Base-by-base conservation (phyloP, 2,888 invertebrate genomes). In the Andrena praecox region DNA sequence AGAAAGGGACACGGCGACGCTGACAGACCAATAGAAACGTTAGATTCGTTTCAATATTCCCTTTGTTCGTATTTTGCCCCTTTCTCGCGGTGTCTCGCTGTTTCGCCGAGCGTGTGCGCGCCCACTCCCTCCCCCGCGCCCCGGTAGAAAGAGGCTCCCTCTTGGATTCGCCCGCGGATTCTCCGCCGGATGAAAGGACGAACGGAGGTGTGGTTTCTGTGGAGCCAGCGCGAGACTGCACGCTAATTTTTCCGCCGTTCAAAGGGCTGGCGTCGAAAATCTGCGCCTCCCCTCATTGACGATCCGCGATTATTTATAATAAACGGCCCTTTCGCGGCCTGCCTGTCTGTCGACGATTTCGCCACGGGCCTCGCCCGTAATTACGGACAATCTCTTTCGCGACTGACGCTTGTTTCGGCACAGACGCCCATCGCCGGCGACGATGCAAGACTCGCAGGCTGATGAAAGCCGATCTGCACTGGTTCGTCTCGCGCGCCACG, bases 11-110 rank as follows among this genome's bases (percentile, higher is more conserved):
- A 72, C 71, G 62, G 16, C 54, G 50, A 42, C 68, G 60, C 70
- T 48, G 64, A 74, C 82, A 69, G 75, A 63, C 84, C 78, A 82
- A 82, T 84, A 78, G 82, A 84, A 82, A 82, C 84, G 83, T 84
- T 82, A 84, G 82, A 82, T 82, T 72, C 71, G 72, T 76, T 76
- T 82, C 82, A 80, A 80, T 75, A 76, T 82, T 80, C 60, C 50
- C 64, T 80, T 82, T 75, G 64, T 80, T 33, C 64, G 48, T 54
- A 67, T 69, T 42, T 80, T 79, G 16, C 74, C 20, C 20, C 2
- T 5, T 50, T 27, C n/a, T 12, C n/a, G 7, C n/a, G 16, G 54
- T 20, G n/a, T 54, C 54, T 10, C 31, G 52, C 27, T 48, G 2
- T 54, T 52, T 50, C 63, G 20, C 29, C 29, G 10, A 16, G 20